Evolutionary conservation across 53 echinoderm and acorn worm species (phyloP).

Genomic region (Glandiceps talaboti): DNA sequence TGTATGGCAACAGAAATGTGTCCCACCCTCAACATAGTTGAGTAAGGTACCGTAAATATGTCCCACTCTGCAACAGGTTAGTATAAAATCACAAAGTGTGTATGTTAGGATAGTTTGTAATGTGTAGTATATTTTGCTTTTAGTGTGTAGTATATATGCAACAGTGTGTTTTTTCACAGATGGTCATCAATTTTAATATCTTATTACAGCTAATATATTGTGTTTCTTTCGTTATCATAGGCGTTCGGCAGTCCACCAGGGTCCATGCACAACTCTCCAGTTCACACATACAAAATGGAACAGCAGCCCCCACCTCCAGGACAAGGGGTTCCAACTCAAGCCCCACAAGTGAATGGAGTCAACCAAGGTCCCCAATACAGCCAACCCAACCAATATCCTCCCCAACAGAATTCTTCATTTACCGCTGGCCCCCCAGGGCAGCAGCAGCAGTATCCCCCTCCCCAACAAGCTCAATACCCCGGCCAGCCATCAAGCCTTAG

Average conservation of each 20-base stretch:
- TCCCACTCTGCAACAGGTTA: too few relatives aligned
- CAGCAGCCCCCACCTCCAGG: constrained; percentile 10
- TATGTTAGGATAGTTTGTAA: too few relatives aligned
- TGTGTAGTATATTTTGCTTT: too few relatives aligned
- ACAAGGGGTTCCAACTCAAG: constrained; percentile 14
- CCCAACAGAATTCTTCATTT: constrained; percentile 23
- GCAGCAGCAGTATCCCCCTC: constrained; percentile 20
- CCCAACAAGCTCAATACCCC: constrained; percentile 35
- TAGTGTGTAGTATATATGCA: too few relatives aligned
- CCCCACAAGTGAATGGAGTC: constrained; percentile 31
- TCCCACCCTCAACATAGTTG: too few relatives aligned
- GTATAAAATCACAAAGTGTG: too few relatives aligned
- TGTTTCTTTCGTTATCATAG: constrained; percentile 24
- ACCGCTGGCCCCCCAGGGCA: neutral
- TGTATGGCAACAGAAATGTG: too few relatives aligned
- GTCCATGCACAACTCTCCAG: constrained; percentile 76
- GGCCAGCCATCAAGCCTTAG: constrained; percentile 21
- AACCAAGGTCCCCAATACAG: constrained; percentile 28
- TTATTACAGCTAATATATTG: too few relatives aligned
- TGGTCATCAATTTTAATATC: too few relatives aligned
- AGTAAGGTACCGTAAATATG: too few relatives aligned
- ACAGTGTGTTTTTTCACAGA: too few relatives aligned
- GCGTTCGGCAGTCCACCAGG: constrained; percentile 32
- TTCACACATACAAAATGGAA: constrained; percentile 49
- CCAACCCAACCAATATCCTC: constrained; percentile 26